These are phyloP conservation scores for Nerophis ophidion DNA, from an alignment of 2,113 vertebrate species.

Conservation along the genomic window DNA sequence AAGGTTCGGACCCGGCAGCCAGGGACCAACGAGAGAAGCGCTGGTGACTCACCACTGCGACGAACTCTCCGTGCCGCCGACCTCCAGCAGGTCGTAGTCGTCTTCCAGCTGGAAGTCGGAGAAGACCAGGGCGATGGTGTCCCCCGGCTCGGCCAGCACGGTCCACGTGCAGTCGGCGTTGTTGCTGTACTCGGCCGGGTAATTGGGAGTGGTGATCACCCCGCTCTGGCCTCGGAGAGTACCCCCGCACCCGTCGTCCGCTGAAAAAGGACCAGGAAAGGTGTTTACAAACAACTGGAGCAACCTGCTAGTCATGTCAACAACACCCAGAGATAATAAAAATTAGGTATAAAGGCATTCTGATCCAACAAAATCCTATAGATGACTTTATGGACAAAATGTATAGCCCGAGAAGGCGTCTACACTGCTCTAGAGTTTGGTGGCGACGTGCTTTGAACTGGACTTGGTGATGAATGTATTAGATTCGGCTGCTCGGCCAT, in stretches of 20 bases:
- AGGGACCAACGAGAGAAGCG: background rate
- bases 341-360: no score
- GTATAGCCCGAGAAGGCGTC: no score
- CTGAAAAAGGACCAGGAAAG: slow-evolving; percentile 56
- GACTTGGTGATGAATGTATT: no score
- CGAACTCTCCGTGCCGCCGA: slow-evolving; percentile 91
- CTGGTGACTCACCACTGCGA: slow-evolving; percentile 85
- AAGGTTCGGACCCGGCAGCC: no score
- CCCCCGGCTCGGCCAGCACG: slow-evolving; percentile 91
- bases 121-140: slow-evolving; percentile 96
- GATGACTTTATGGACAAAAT: no score
- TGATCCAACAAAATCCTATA: no score
- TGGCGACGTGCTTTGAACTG: no score
- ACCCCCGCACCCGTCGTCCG: slow-evolving; percentile 92
- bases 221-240: slow-evolving; percentile 93
- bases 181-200: slow-evolving; percentile 90
- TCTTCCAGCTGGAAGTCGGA: slow-evolving; percentile 97
- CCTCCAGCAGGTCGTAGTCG: slow-evolving; percentile 92
- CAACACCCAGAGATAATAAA: no score
- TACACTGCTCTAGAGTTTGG: no score
- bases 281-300: background rate
- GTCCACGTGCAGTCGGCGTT: slow-evolving; percentile 98
- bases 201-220: slow-evolving; percentile 92
- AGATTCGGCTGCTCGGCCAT: no score
- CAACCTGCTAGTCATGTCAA: no score